Evolutionary conservation across 2,888 invertebrate genomes (phyloP), one percentile per base, ranked within the genome.

Genomic region (Ornithoptera alexandrae): DNA sequence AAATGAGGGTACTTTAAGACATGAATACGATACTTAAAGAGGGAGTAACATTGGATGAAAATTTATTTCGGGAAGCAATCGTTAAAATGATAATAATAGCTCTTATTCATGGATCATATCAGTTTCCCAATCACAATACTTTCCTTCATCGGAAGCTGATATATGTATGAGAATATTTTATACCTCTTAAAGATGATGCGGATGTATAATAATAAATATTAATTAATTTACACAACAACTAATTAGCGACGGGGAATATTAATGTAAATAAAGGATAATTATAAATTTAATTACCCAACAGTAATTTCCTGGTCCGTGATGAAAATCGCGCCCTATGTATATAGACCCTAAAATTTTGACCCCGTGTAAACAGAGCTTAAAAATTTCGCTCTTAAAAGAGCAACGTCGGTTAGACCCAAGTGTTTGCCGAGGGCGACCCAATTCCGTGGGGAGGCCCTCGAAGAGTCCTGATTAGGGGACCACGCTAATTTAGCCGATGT

Each of bases 361-460:
- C 64, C 63, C 42, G 58, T 58, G 61, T 50, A 69, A 69, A 69
- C 58, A 66, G 62, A 66, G 58, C 69, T 66, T 65, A 68, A 71
- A 68, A 65, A 66, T 69, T 42, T 62, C 58, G 7, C 61, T 59
- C 42, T 15, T 24, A 75, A 79, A 80, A 77, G 76, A 76, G 78
- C 78, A 75, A 58, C 72, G 77, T 76, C 77, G 75, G 75, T 69
- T 67, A 73, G 68, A 70, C 68, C 69, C 71, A 62, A 80, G 78
- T 79, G 80, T 78, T 81, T 81, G 81, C 76, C 64, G 72, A 77
- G 74, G 77, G 73, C 76, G 69, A 69, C 69, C 69, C 62, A 69
- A 66, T 69, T 69, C 69, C 62, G 39, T 17, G 20, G 56, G 65
- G 65, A 46, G 61, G 24, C 53, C 36, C 66, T 62, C 62, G 50